Base-by-base conservation (phyloP, 2,888 invertebrate genomes). In the Epinotia ramella region DNA sequence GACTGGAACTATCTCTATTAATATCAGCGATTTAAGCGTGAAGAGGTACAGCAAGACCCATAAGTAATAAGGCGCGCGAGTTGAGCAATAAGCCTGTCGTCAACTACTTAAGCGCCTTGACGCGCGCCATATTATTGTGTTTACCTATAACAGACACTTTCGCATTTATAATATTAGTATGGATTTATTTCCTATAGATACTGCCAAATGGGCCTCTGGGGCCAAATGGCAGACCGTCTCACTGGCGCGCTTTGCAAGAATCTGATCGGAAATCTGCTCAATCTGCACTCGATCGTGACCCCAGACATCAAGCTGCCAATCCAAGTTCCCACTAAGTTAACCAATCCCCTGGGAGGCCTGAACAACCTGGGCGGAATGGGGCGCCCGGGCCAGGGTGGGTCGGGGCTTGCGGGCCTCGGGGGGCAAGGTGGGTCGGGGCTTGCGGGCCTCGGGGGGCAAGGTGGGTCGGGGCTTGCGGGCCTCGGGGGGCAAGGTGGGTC, bases 121-220 rank as follows among this genome's bases (percentile, higher is more conserved):
- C 24, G 24, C 24, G 24, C 24, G 24, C 24, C 24, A 24, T 24
- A 24, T 24, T 24, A 24, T 24, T 24, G 24, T 24, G 24, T 24
- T 24, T 24, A 24, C 2, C 1, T 24, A 2, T 24, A 28, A 28
- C 24, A 28, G 24, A 28, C 24, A 28, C 24, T 28, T 28, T 28
- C 24, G 24, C 24, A 28, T 28, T 28, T 28, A 28, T 28, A 28
- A 28, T 28, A 28, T 28, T 28, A 28, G 2, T 28, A 28, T 3
- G 24, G 24, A 28, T 46, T 70, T 71, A 60, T 28, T 59, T 24
- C 70, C 90, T 88, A 28, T 83, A 95, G 96, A 81, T 96, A 95
- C 82, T 97, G 96, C 82, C 95, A 96, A 88, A 96, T 96, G 94
- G 96, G 95, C 7, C 84, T 97, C 9, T 96, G 96, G 96, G 95